These are phyloP conservation scores for Dorcus hopei DNA, from an alignment of 2,888 invertebrate species.

Conservation along the genomic window DNA sequence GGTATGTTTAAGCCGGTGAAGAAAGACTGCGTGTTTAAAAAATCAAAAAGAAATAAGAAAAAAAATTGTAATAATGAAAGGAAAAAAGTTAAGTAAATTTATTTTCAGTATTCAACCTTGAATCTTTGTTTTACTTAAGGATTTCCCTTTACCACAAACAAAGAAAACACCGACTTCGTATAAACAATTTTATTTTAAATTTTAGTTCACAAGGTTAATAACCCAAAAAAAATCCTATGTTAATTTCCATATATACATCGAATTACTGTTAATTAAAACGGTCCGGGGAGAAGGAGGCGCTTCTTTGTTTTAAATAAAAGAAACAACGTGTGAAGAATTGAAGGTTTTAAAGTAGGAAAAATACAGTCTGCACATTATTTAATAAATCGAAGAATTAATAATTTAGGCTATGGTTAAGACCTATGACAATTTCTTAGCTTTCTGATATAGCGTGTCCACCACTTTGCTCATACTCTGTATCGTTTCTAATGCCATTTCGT, in stretches of 20 bases:
- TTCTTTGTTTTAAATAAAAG: conserved; percentile 4
- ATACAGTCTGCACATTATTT: conserved; percentile 38
- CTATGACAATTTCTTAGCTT: conserved; percentile 97
- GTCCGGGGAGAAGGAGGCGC: not conserved
- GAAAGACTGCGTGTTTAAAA: not conserved
- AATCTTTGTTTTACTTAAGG: not conserved
- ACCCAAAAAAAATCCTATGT: conserved; percentile 17
- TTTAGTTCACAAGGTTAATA: conserved; percentile 21
- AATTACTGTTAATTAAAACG: conserved; percentile 15
- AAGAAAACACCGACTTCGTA: conserved; percentile 11
- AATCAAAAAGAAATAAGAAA: not conserved
- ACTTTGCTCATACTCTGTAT: conserved; percentile 99
- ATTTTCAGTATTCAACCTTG: not conserved
- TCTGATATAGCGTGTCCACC: conserved; percentile 97
- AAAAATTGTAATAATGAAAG: not conserved
- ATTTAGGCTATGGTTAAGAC: conserved; percentile 28
- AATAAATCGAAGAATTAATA: conserved; percentile 12
- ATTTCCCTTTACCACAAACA: not conserved
- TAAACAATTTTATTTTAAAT: conserved; percentile 17
- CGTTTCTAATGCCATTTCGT: conserved; percentile 94
- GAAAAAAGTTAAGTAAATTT: not conserved
- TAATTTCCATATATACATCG: conserved; percentile 21
- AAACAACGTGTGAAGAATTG: conserved; percentile 11
- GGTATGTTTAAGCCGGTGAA: conserved; percentile 26
- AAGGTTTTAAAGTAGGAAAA: conserved; percentile 33